Evolutionary conservation across 1,140 invertebrate species (phyloP).

Genomic region (Zaprionus kolodkinae): DNA sequence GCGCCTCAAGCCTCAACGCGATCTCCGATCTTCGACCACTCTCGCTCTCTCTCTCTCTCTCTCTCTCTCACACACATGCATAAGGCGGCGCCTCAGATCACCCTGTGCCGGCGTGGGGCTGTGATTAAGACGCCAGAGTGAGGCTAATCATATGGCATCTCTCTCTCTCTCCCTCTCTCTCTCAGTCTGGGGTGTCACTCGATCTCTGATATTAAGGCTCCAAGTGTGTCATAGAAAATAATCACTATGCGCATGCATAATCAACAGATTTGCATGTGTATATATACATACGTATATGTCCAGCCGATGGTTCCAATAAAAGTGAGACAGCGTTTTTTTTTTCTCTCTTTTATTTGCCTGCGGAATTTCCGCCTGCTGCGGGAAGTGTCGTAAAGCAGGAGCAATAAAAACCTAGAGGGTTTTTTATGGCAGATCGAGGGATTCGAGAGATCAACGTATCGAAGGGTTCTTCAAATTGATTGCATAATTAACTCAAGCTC

Average conservation of each 20-base stretch:
- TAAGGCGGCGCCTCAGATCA: constrained; percentile 5
- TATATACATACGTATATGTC: background rate
- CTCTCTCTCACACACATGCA: background rate
- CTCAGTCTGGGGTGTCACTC: constrained; percentile 7
- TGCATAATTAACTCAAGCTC: background rate
- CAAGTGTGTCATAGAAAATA: constrained; percentile 47
- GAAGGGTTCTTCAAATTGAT: background rate
- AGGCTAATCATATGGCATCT: constrained; percentile 30
- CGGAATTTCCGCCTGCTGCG: background rate
- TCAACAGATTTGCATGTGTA: constrained; percentile 11
- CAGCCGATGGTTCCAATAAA: background rate
- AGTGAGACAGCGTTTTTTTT: background rate
- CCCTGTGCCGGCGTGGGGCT: background rate
- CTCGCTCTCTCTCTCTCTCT: no score
- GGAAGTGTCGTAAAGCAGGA: background rate
- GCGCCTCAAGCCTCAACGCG: background rate
- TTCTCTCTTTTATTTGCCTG: constrained; percentile 2
- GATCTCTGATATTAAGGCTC: constrained; percentile 16
- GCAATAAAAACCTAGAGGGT: background rate
- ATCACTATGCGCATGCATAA: constrained; percentile 36
- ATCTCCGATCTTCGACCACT: no score
- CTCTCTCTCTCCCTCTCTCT: background rate
- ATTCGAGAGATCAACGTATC: no score
- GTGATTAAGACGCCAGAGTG: constrained; percentile 24
- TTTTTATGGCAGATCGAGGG: background rate